These are phyloP conservation scores for Pyrocoelia pectoralis DNA, from an alignment of 2,888 invertebrate species.

Conservation along the genomic window DNA sequence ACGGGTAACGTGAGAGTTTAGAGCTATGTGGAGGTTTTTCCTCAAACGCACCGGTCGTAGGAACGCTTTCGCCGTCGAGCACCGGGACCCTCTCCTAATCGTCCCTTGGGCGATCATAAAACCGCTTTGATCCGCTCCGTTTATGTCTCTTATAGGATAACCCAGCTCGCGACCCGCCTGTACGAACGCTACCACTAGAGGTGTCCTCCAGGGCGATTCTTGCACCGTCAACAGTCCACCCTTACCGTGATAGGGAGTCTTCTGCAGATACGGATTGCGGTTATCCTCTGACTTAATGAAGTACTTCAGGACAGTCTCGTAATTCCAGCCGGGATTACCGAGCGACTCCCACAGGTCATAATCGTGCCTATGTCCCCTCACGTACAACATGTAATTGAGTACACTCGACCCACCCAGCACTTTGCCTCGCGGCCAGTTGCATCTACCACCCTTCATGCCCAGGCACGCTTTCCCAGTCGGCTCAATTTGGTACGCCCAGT, in stretches of 20 bases:
- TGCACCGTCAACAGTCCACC: conserved; percentile 66
- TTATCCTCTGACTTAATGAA: conserved; percentile 77
- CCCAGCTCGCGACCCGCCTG: conserved; percentile 71
- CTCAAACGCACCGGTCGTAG: conserved; percentile 60
- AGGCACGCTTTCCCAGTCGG: conserved; percentile 82
- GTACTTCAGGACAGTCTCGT: conserved; percentile 80
- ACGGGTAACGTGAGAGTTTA: conserved; percentile 61
- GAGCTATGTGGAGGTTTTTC: conserved; percentile 64
- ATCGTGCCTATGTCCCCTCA: conserved; percentile 86
- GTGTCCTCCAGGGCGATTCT: conserved; percentile 66
- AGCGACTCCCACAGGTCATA: conserved; percentile 86
- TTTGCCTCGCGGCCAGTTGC: conserved; percentile 90
- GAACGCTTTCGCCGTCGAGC: conserved; percentile 63
- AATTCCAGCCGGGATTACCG: conserved; percentile 76
- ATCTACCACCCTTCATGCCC: conserved; percentile 81
- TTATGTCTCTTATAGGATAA: conserved; percentile 71
- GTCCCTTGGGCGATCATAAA: conserved; percentile 64
- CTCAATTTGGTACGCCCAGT: conserved; percentile 91
- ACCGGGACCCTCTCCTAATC: conserved; percentile 61
- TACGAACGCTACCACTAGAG: conserved; percentile 70
- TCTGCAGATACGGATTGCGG: background rate
- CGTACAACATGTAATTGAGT: conserved; percentile 90
- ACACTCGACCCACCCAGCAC: conserved; percentile 90
- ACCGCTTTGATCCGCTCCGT: conserved; percentile 67
- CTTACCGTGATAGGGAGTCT: conserved; percentile 60